A percentile compares a stretch with the other conserved stretches of the same genome.
Conservation (phyloP, 2,113 vertebrate genomes). For the Ophthalmolycus amberensis region DNA sequence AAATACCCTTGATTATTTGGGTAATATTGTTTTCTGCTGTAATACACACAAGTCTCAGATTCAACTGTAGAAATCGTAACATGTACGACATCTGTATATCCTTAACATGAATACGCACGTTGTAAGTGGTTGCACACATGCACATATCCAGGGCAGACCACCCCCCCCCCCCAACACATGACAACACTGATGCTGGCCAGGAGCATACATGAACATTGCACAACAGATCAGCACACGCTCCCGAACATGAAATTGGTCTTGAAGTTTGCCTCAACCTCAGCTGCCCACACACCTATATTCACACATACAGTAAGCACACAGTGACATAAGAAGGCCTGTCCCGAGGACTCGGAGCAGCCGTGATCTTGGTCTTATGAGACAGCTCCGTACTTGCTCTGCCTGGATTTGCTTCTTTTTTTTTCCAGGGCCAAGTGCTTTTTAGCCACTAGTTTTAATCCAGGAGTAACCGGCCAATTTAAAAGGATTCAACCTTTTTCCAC, state of each 20-base stretch:
- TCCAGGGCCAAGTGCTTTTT: conserved; percentile 31
- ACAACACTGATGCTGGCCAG: conserved; percentile 37
- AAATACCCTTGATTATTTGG: no score
- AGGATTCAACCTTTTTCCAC: conserved; percentile 37
- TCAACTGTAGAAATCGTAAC: background rate
- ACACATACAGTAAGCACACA: conserved; percentile 50
- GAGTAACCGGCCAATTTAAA: conserved; percentile 19
- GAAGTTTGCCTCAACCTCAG: conserved; percentile 59
- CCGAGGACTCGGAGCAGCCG: conserved; percentile 40
- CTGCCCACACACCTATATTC: conserved; percentile 51
- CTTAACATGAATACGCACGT: background rate
- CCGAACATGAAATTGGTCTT: conserved; percentile 58
- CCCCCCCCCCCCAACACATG: background rate
- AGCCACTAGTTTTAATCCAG: conserved; percentile 25
- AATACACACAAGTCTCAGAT: background rate
- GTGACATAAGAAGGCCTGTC: conserved; percentile 60
- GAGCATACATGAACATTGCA: conserved; percentile 30
- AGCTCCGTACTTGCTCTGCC: conserved; percentile 5
- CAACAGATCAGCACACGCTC: conserved; percentile 18
- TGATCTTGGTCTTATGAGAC: conserved; percentile 59
- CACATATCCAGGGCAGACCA: background rate
- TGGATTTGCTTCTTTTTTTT: conserved; percentile 25
- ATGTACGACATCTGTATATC: background rate
- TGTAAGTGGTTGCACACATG: background rate
- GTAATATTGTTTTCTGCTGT: background rate